Conservation (phyloP, 2,113 vertebrate species). For the Tetraodon nigroviridis region DNA sequence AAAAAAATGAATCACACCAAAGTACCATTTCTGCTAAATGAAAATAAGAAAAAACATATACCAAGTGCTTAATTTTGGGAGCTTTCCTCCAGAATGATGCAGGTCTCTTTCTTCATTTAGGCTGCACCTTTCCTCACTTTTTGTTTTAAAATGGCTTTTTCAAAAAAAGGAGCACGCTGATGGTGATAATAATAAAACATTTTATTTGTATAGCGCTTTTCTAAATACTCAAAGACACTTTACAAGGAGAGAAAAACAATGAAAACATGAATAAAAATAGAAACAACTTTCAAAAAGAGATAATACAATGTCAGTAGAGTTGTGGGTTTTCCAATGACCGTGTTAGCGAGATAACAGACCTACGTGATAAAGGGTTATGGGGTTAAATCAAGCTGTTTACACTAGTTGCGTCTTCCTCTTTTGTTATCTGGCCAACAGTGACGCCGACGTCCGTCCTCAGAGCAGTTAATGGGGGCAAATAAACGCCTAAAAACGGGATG, state of each 20-base stretch:
- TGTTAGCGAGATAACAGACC: conserved; percentile 55
- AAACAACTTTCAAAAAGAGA: conserved; percentile 66
- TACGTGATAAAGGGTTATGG: conserved; percentile 36
- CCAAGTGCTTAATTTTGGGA: no score
- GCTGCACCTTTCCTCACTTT: neutral
- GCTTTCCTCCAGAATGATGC: neutral
- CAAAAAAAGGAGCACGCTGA: conserved; percentile 20
- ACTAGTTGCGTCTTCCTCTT: conserved; percentile 11
- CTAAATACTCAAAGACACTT: conserved; percentile 76
- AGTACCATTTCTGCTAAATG: no score
- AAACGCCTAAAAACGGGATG: conserved; percentile 14
- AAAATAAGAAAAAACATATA: no score
- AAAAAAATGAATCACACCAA: no score
- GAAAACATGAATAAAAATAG: conserved; percentile 72
- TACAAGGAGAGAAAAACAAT: conserved; percentile 70
- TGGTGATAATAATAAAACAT: conserved; percentile 74
- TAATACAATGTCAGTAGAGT: conserved; percentile 68
- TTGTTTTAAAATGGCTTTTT: no score
- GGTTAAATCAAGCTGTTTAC: conserved; percentile 17
- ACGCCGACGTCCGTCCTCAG: conserved; percentile 21
- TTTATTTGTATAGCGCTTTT: conserved; percentile 75
- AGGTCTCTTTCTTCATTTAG: neutral
- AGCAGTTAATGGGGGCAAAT: conserved; percentile 11
- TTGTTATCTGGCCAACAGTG: conserved; percentile 14
- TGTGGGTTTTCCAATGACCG: conserved; percentile 57